Evolutionary conservation across 92 coral and sea anemone species (phyloP).

Genomic region (Metridium senile): DNA sequence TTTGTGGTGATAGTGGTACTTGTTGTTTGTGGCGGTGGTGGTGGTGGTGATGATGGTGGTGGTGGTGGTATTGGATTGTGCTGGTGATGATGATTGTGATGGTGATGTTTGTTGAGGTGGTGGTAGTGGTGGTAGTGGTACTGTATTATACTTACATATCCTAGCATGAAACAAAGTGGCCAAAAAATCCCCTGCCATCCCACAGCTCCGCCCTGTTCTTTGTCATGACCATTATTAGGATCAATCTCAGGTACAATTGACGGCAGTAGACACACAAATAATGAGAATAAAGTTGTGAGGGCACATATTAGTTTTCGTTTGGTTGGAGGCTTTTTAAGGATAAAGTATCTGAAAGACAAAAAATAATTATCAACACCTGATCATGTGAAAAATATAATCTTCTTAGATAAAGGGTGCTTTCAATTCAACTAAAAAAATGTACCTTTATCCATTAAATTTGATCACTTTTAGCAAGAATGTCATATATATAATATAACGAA

Average conservation of each 20-base stretch:
- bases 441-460: too few species aligned
- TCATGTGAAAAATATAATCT: too few species aligned
- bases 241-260: constrained; percentile 75
- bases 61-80: too few species aligned
- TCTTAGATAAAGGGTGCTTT: too few species aligned
- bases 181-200: constrained; percentile 77
- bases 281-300: constrained; percentile 51
- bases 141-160: constrained; percentile 84
- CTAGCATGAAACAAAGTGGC: constrained; percentile 89
- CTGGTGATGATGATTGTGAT: too few species aligned
- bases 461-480: too few species aligned
- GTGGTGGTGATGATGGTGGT: too few species aligned
- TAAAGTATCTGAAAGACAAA: constrained; percentile 42
- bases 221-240: constrained; percentile 35
- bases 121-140: too few species aligned
- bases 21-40: too few species aligned
- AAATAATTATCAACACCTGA: neutral
- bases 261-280: constrained; percentile 79
- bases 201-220: constrained; percentile 55
- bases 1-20: too few species aligned
- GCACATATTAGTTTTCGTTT: constrained; percentile 65
- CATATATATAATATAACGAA: too few species aligned
- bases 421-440: neutral
- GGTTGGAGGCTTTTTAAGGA: constrained; percentile 54
- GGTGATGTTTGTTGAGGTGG: too few species aligned